Evolutionary conservation across 2,797 vertebrate species (phyloP), one percentile per base, ranked within the genome.

Genomic region (Hoplostethus atlanticus): DNA sequence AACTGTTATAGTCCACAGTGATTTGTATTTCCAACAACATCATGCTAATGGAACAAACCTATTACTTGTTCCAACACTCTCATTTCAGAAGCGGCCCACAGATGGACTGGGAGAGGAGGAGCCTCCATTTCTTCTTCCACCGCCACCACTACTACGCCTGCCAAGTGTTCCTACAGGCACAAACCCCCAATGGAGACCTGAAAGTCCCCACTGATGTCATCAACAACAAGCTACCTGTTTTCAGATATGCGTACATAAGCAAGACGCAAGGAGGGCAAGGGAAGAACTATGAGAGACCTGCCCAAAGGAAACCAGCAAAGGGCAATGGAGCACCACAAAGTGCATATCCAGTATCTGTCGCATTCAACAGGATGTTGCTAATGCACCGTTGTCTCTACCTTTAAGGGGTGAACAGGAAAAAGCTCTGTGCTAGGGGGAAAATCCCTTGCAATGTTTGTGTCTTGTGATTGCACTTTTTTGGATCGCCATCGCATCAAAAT

Each of bases 231-330:
- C 91, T 94, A 96, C 94, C 94, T 96, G 93, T 57, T 83, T 77
- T 76, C 21, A 87, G 47, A 80, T 65, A 60, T 64, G 55, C 57
- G 15, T 17, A 42, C 40, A 42, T 8, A 55, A 17, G n/a, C 55
- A n/a, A 13, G n/a, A 63, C 12, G 15, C 15, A 5, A 34, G 44
- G 54, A 34, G 46, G 46, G 55, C 56, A 54, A 70, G 66, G 44
- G 64, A 73, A 59, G 77, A 60, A 52, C 51, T 73, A 80, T 46
- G 44, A 84, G 61, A 87, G 66, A 89, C 82, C 73, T 85, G 87
- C 87, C 87, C 82, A 89, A 83, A 90, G 88, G 90, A 92, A 92
- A 88, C 84, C 82, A 90, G 80, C 74, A 92, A 90, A 92, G 87
- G 85, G 88, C 86, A 89, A 89, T 85, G 84, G 85, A 89, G 87